Evolutionary conservation across 2,797 vertebrate genomes (phyloP).

Genomic region (Dendrocincla tyrannina): DNA sequence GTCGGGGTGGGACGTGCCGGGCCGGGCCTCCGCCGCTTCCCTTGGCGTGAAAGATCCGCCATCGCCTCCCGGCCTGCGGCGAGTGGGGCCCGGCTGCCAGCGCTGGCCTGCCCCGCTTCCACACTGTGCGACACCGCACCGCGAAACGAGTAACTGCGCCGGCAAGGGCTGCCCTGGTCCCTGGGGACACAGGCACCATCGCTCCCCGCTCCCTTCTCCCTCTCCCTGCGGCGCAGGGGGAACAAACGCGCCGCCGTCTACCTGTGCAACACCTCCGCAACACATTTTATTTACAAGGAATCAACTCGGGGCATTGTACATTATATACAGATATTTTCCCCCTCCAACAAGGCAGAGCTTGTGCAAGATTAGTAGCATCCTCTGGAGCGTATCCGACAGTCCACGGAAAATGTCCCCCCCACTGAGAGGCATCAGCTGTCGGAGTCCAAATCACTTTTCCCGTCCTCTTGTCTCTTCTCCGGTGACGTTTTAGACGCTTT

Average conservation of each 20-base stretch:
- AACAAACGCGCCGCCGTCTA: slow-evolving; percentile 73
- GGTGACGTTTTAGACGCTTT: slow-evolving; percentile 84
- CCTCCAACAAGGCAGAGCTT: slow-evolving; percentile 75
- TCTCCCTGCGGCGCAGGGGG: not conserved
- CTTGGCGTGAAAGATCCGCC: not conserved
- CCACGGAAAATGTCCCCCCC: slow-evolving; percentile 27
- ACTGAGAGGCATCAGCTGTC: slow-evolving; percentile 87
- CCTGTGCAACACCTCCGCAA: slow-evolving; percentile 86
- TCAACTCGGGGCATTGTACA: slow-evolving; percentile 75
- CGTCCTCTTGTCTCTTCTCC: slow-evolving; percentile 86
- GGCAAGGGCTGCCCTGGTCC: not conserved
- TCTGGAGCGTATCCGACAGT: slow-evolving; percentile 63
- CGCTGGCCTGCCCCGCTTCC: not conserved
- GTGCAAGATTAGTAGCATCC: slow-evolving; percentile 80
- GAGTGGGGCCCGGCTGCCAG: not conserved
- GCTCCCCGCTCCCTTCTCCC: not conserved
- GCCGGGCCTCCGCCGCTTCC: not conserved
- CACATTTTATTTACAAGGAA: slow-evolving; percentile 76
- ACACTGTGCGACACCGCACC: rapidly evolving
- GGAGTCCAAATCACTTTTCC: slow-evolving; percentile 92
- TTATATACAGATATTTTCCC: slow-evolving; percentile 82
- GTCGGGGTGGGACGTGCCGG: no score
- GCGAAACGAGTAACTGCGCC: not conserved
- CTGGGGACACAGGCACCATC: not conserved
- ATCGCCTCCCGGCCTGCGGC: not conserved